Conservation (phyloP, 2,797 vertebrate species). For the Pantherophis vulpinus region DNA sequence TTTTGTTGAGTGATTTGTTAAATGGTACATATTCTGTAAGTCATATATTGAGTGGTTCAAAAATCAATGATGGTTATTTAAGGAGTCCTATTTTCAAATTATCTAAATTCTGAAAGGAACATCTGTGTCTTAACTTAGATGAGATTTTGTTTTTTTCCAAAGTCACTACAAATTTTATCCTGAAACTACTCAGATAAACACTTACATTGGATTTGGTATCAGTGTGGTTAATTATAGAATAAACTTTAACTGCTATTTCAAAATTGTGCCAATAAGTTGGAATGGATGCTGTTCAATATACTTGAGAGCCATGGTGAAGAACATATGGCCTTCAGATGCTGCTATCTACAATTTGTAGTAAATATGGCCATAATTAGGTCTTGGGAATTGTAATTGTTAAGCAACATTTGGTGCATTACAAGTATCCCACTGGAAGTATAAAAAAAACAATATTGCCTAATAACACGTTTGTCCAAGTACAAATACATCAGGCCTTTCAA, state of each 20-base stretch:
- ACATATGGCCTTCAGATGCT: neutral
- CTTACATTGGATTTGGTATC: neutral
- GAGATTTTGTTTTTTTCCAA: neutral
- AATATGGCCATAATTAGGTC: neutral
- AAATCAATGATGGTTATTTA: neutral
- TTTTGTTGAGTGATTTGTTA: neutral
- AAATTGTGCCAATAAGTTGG: slow-evolving; percentile 13
- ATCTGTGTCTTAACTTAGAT: neutral
- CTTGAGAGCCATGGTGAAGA: neutral
- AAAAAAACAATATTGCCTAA: slow-evolving; percentile 24
- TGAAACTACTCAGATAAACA: neutral
- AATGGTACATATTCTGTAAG: neutral
- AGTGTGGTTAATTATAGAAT: neutral
- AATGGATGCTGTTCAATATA: slow-evolving; percentile 36
- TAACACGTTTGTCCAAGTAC: neutral
- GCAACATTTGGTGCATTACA: neutral
- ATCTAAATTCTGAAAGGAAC: neutral
- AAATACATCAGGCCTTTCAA: slow-evolving; percentile 10
- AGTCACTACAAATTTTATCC: neutral
- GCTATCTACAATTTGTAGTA: neutral
- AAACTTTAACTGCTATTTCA: neutral
- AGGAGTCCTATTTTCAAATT: neutral
- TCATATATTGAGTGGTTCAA: neutral
- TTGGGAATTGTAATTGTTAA: neutral
- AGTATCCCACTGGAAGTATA: neutral